Evolutionary conservation across 2,797 vertebrate genomes (phyloP).

Genomic region (Hybognathus amarus): DNA sequence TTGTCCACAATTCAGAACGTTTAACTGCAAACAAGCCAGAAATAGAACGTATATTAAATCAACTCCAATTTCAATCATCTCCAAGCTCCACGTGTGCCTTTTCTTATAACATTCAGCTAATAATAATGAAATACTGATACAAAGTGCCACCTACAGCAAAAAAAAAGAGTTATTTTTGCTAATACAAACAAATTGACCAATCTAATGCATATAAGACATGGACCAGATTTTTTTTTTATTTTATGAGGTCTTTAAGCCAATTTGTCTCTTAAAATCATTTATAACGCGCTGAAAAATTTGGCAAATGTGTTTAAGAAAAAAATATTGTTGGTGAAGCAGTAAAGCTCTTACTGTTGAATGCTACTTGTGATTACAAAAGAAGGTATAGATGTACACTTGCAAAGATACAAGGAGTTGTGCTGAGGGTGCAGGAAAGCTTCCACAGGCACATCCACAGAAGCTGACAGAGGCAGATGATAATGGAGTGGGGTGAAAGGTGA

Average conservation of each 20-base stretch:
- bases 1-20: background rate
- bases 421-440: slow-evolving; percentile 47
- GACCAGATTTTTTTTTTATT: background rate
- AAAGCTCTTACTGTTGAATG: slow-evolving; percentile 1
- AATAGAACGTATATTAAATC: background rate
- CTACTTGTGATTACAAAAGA: slow-evolving; percentile 18
- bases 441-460: slow-evolving; percentile 25
- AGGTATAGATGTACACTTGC: slow-evolving; percentile 22
- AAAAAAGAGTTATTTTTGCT: background rate
- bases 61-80: background rate
- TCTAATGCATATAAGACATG: background rate
- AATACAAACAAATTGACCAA: no score
- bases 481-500: slow-evolving; percentile 42
- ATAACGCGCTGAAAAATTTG: background rate
- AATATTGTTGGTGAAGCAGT: no score
- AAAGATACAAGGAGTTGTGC: slow-evolving; percentile 33
- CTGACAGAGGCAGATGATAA: slow-evolving; percentile 48
- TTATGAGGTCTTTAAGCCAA: background rate
- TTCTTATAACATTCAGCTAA: background rate
- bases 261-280: background rate
- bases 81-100: background rate
- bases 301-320: background rate
- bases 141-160: background rate
- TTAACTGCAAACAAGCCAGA: background rate
- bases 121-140: background rate